Conservation (phyloP, 2,888 invertebrate genomes). For the Sarcophaga caerulescens region DNA sequence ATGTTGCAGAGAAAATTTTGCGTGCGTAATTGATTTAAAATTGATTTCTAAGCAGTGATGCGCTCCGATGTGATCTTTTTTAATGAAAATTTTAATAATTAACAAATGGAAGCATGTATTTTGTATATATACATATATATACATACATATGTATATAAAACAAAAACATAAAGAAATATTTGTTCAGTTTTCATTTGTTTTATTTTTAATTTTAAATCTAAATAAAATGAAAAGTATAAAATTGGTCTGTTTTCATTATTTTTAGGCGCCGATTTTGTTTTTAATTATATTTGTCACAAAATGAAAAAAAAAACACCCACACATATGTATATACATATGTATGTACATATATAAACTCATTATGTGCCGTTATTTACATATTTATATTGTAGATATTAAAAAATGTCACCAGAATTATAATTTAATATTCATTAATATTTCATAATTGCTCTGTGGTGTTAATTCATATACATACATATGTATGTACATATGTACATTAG, state of each 20-base stretch:
- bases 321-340: not conserved
- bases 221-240: too few species aligned
- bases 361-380: constrained; percentile 18
- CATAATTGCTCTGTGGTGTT: not conserved
- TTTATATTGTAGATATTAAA: constrained; percentile 11
- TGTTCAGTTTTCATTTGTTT: too few species aligned
- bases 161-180: too few species aligned
- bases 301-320: not conserved
- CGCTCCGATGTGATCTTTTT: not conserved
- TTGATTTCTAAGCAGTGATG: too few species aligned
- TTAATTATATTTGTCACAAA: constrained; percentile 37
- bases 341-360: too few species aligned
- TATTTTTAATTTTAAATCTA: too few species aligned
- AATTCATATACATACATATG: too few species aligned
- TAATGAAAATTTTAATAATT: constrained; percentile 7
- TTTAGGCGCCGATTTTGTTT: constrained; percentile 29
- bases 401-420: constrained; percentile 22
- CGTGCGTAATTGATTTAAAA: not conserved
- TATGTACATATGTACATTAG: too few species aligned
- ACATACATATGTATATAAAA: too few species aligned
- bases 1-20: not conserved
- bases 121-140: too few species aligned
- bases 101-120: not conserved
- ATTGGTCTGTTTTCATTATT: constrained; percentile 23
- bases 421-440: constrained; percentile 23